These are phyloP conservation scores for Phaetusa simplex DNA, from an alignment of 2,113 vertebrate genomes.

Conservation along the genomic window DNA sequence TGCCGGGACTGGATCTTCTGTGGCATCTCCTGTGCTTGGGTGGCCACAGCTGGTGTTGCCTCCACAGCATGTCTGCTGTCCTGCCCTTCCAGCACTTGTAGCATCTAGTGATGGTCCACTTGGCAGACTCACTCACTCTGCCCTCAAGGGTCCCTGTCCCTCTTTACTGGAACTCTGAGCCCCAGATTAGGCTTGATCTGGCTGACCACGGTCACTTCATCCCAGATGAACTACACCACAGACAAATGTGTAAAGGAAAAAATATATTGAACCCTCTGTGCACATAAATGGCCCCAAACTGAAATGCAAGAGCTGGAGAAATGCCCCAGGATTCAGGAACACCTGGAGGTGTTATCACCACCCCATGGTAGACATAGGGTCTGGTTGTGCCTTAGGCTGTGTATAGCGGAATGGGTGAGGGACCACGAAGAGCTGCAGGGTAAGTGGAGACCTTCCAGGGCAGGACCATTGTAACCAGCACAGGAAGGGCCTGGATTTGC, in stretches of 20 bases:
- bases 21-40: not conserved
- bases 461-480: not conserved
- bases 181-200: not conserved
- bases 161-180: not conserved
- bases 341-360: not conserved
- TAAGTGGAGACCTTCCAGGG: not conserved
- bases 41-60: not conserved
- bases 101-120: not conserved
- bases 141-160: accelerated
- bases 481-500: not conserved
- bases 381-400: not conserved
- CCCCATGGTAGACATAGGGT: not conserved
- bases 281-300: not conserved
- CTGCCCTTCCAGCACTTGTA: not conserved
- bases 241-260: not conserved
- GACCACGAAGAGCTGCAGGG: not conserved
- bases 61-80: not conserved
- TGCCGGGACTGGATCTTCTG: not conserved
- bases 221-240: not conserved
- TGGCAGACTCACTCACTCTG: not conserved
- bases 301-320: not conserved
- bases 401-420: not conserved
- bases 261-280: not conserved
- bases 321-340: not conserved
- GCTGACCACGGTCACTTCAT: too few species aligned